Percentiles rank a stretch among this genome's conserved stretches.
These are phyloP conservation scores for Macrotis lagotis DNA, from an alignment of 2,113 vertebrate genomes.

Conservation along the genomic window DNA sequence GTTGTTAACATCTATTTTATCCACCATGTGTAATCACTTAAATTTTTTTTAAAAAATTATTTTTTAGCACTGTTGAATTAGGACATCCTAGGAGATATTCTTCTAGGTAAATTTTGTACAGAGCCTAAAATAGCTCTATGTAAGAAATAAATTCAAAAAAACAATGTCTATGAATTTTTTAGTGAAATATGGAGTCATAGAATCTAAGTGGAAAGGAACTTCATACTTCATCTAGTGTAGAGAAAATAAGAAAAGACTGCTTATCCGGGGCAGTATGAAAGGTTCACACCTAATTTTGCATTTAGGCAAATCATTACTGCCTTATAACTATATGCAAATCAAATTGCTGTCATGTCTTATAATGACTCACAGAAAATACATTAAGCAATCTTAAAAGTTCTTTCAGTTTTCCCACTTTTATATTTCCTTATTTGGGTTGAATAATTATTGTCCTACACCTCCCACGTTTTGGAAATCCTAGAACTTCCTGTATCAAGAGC, in stretches of 20 bases:
- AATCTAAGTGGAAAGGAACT: background rate
- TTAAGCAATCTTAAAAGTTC: background rate
- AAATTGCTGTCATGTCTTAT: background rate
- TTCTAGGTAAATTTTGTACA: background rate
- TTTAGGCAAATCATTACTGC: background rate
- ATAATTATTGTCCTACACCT: conserved; percentile 31
- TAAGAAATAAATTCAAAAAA: background rate
- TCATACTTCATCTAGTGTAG: background rate
- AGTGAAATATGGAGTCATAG: background rate
- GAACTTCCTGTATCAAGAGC: conserved; percentile 38
- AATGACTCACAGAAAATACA: background rate
- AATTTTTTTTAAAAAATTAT: background rate
- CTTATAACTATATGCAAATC: background rate
- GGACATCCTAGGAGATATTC: background rate
- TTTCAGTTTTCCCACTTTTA: background rate
- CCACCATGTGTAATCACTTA: background rate
- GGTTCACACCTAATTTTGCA: background rate
- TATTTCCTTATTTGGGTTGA: conserved; percentile 52
- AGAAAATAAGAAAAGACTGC: background rate
- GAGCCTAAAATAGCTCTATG: background rate
- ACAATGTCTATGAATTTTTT: background rate
- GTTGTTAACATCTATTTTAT: background rate
- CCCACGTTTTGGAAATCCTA: conserved; percentile 57
- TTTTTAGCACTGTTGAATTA: background rate
- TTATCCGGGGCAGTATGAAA: background rate